Percentiles rank a stretch among this genome's conserved stretches.
Conservation (phyloP, 2,888 invertebrate species). For the Caenorhabditis auriculariae region DNA sequence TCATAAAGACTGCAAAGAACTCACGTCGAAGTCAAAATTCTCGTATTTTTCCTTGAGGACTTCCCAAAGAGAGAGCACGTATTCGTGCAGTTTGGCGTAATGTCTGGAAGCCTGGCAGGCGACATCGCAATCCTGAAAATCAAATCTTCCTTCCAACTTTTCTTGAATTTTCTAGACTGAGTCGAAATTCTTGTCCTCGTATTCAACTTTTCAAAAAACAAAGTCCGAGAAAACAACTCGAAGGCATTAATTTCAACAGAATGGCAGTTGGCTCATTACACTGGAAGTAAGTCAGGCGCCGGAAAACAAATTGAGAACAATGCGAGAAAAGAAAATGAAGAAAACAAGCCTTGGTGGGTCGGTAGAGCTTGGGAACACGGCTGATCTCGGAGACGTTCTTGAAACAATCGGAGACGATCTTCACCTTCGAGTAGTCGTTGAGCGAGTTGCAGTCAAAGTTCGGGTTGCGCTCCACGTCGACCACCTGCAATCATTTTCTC, state of each 20-base stretch:
- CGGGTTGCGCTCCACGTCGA: constrained; percentile 55
- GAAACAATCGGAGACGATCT: constrained; percentile 45
- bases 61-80: constrained; percentile 52
- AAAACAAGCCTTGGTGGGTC: constrained; percentile 31
- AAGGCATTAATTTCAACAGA: too few species aligned
- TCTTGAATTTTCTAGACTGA: too few species aligned
- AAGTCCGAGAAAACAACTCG: too few species aligned
- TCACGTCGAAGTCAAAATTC: constrained; percentile 39
- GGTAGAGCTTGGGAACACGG: constrained; percentile 34
- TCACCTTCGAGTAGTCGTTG: constrained; percentile 36
- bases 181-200: too few species aligned
- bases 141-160: not conserved
- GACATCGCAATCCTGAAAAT: constrained; percentile 49
- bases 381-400: constrained; percentile 43
- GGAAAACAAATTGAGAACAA: too few species aligned
- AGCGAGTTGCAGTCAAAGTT: constrained; percentile 51
- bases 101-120: constrained; percentile 46
- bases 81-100: constrained; percentile 49
- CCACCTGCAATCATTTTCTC: constrained; percentile 27
- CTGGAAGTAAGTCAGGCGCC: too few species aligned
- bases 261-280: too few species aligned
- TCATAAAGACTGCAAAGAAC: not conserved
- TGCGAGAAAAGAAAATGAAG: not conserved
- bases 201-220: too few species aligned
- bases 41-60: constrained; percentile 44